Base-by-base conservation (phyloP, 2,113 vertebrate genomes). In the Carassius carassius region DNA sequence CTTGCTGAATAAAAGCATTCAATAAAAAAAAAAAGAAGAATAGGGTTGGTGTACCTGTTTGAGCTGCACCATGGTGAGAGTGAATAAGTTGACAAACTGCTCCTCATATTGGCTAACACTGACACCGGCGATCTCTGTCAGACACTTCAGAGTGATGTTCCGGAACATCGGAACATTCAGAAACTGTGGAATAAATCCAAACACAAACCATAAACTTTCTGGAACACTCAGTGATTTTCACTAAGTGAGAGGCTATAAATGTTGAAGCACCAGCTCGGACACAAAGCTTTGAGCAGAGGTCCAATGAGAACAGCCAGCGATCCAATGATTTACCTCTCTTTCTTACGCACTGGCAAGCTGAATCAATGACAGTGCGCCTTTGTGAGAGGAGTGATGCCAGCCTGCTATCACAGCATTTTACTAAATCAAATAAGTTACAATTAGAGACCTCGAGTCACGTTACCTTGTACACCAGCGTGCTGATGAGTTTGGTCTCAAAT, bases 391-490 rank as follows among this genome's bases (percentile, higher is more conserved):
- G 29, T 4, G 29, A 60, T 6, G 2, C 6, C 4, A 16, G 16
- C 44, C 37, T 44, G 37, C 41, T 35, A 19, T 32, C 35, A 23
- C n/a, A 25, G 60, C 21, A 23, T 60, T 8, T 16, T 14, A 67
- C 5, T 16, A 13, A 65, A 67, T 21, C 17, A 70, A 70, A 21
- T 37, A 8, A 69, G 35, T 10, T 21, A 11, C 8, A 21, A 49
- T 25, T 44, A 23, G n/a, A 74, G 41, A 9, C 21, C 21, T 23
- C 13, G 6, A 17, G 23, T 37, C 13, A 2, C 3, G 3, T 84
- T 94, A 98, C 97, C 96, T 99, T 99, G 91, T 98, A 99, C 91
- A 99, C 96, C 93, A 99, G 94, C 41, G 97, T 98, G 94, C 96
- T 98, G 93, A 98, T 99, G 91, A 98, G 94, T 89, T 98, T 99